Conservation (phyloP, 2,888 invertebrate species). For the Drosophila picticornis region DNA sequence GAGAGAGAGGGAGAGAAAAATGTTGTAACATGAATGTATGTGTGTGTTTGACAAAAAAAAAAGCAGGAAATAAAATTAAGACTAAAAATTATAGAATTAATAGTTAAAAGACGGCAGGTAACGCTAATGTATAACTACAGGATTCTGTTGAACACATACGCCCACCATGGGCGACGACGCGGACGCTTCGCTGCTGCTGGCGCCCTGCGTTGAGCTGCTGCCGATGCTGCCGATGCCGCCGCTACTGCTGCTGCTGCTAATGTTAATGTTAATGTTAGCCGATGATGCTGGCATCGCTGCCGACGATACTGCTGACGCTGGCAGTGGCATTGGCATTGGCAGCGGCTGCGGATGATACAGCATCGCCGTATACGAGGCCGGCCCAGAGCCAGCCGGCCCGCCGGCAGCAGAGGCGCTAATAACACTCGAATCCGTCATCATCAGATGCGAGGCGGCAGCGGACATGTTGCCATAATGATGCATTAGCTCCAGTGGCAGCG, state of each 20-base stretch:
- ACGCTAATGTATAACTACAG: conserved; percentile 93
- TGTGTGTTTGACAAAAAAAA: conserved; percentile 13
- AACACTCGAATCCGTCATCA: conserved; percentile 84
- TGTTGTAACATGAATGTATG: conserved; percentile 1
- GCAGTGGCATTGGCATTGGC: conserved; percentile 53
- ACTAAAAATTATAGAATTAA: conserved; percentile 37
- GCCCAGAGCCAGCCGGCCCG: conserved; percentile 65
- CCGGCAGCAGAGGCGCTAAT: conserved; percentile 83
- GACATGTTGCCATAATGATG: conserved; percentile 77
- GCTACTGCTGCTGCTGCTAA: conserved; percentile 15
- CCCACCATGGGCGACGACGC: conserved; percentile 94
- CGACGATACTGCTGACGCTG: conserved; percentile 50
- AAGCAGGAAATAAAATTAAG: conserved; percentile 32
- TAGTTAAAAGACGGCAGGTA: conserved; percentile 56
- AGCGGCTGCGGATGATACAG: conserved; percentile 71
- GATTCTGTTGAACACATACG: conserved; percentile 96
- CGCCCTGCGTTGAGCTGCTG: conserved; percentile 62
- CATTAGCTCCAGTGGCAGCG: conserved; percentile 84
- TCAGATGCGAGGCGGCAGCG: conserved; percentile 83
- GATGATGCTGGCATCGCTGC: conserved; percentile 50
- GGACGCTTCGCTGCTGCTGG: conserved; percentile 74
- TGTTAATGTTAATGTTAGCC: conserved; percentile 25
- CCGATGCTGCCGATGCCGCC: conserved; percentile 34
- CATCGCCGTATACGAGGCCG: conserved; percentile 69
- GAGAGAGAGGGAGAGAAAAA: conserved; percentile 6